phyloP scores from a whole-genome alignment of 2,797 vertebrate species.

The Clamator glandarius region DNA sequence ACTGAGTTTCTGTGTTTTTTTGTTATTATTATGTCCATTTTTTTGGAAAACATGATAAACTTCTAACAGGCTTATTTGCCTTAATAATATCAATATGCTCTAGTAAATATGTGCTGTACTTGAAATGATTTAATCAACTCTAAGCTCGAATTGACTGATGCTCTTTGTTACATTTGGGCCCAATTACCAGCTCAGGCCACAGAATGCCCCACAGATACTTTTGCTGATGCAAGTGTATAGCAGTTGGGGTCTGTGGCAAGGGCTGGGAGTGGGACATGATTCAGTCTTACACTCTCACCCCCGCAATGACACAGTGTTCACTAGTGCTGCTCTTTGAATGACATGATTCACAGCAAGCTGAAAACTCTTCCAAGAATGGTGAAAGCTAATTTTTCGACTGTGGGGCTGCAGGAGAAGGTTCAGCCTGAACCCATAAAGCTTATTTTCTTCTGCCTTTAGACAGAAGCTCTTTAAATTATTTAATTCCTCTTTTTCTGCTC shows the following conservation, averaged over 20 bases:
- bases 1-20: background rate
- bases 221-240: background rate
- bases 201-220: background rate
- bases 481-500: background rate
- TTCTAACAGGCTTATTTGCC: background rate
- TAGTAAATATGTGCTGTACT: background rate
- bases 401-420: background rate
- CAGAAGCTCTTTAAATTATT: background rate
- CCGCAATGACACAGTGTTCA: rapidly evolving
- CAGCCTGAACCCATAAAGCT: background rate
- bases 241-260: background rate
- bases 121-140: background rate
- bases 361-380: background rate
- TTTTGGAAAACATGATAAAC: background rate
- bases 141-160: background rate
- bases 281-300: background rate
- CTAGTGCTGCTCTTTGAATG: background rate
- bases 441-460: background rate
- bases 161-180: background rate
- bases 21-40: background rate
- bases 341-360: background rate
- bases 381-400: background rate
- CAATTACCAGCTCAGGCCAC: background rate
- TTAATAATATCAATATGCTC: background rate
- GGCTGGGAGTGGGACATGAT: background rate